A percentile compares a stretch with the other conserved stretches of the same genome.
phyloP scores from a whole-genome alignment of 2,113 vertebrate genomes.

The Dendrocopos noguchii region DNA sequence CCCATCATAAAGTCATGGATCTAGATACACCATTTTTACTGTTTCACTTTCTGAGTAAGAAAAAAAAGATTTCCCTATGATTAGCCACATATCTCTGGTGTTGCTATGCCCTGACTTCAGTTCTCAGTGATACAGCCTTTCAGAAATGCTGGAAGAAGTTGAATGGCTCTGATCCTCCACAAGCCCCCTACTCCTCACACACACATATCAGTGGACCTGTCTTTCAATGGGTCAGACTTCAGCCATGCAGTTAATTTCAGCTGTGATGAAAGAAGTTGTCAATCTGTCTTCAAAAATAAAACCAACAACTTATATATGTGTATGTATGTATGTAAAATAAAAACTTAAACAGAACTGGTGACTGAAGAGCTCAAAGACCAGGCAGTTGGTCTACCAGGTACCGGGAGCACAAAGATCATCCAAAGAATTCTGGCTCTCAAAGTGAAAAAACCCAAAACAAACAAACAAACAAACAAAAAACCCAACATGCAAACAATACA shows the following conservation, averaged over 20 bases:
- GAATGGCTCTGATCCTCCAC: background rate
- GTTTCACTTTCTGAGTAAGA: background rate
- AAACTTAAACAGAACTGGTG: background rate
- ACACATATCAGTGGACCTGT: background rate
- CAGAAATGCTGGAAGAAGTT: background rate
- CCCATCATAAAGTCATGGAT: background rate
- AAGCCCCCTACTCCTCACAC: background rate
- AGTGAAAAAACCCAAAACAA: background rate
- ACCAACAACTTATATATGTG: background rate
- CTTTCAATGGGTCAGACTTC: background rate
- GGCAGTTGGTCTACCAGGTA: background rate
- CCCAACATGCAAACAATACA: no score
- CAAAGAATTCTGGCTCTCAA: background rate
- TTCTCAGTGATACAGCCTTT: background rate
- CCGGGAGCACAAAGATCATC: background rate
- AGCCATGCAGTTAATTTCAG: constrained; percentile 40
- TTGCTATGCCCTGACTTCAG: background rate
- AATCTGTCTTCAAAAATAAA: background rate
- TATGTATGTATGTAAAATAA: background rate
- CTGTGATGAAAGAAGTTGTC: constrained; percentile 48
- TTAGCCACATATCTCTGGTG: background rate
- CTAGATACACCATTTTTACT: background rate
- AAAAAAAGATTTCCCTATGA: background rate
- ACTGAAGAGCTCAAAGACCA: constrained; percentile 26
- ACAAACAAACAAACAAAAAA: background rate